Evolutionary conservation across 2,113 vertebrate genomes (phyloP).

Genomic region (Nanorana parkeri): DNA sequence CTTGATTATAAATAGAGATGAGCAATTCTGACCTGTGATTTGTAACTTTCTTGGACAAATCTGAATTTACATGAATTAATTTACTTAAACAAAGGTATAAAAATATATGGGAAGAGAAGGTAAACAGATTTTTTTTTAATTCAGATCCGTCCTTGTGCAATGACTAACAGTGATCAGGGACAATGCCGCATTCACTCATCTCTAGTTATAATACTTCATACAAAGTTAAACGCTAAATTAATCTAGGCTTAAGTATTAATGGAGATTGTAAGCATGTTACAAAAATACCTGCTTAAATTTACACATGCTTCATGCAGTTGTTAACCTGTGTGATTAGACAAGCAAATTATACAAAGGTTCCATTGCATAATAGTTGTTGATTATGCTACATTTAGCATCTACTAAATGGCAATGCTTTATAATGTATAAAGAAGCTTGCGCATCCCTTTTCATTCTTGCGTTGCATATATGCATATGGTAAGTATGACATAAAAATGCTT

Average conservation of each 20-base stretch:
- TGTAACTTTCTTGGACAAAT: too few species aligned
- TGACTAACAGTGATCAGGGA: too few species aligned
- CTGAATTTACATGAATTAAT: too few species aligned
- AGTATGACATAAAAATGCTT: not conserved
- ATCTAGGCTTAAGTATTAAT: not conserved
- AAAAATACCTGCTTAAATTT: slow-evolving; percentile 17
- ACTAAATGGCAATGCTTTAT: slow-evolving; percentile 14
- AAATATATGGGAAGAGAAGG: too few species aligned
- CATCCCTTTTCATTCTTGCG: not conserved
- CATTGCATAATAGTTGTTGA: slow-evolving; percentile 3
- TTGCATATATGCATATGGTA: not conserved
- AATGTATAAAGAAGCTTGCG: slow-evolving; percentile 5
- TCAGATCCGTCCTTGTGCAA: too few species aligned
- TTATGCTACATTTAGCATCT: slow-evolving; percentile 8
- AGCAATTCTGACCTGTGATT: too few species aligned
- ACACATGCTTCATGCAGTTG: slow-evolving; percentile 31
- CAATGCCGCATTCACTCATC: too few species aligned
- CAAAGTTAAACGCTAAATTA: not conserved
- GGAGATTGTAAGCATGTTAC: not conserved
- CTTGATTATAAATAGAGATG: too few species aligned
- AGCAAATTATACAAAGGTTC: slow-evolving; percentile 6
- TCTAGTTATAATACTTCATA: not conserved
- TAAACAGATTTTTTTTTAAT: too few species aligned
- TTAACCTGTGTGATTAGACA: slow-evolving; percentile 11
- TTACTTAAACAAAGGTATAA: too few species aligned